These are phyloP conservation scores for Chrysodeixis includens DNA, from an alignment of 2,888 invertebrate species.

Conservation along the genomic window DNA sequence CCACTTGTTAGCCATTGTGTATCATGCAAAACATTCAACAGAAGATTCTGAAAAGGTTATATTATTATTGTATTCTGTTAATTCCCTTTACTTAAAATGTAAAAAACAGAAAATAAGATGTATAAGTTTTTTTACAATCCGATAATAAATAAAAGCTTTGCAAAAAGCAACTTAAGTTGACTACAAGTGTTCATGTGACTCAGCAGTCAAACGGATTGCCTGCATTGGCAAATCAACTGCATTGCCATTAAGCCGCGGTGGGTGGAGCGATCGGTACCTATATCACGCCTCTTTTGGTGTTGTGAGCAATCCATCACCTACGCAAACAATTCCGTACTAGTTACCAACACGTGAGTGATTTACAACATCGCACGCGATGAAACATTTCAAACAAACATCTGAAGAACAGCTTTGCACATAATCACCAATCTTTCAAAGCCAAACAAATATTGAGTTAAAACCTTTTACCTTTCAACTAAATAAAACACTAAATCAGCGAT, in stretches of 20 bases:
- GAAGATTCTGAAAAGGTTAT: too few species aligned
- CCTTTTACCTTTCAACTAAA: constrained; percentile 58
- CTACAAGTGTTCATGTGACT: too few species aligned
- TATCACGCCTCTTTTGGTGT: not conserved
- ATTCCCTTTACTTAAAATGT: too few species aligned
- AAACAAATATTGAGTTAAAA: constrained; percentile 49
- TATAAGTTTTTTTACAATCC: too few species aligned
- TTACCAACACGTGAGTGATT: constrained; percentile 16
- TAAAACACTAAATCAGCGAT: constrained; percentile 60
- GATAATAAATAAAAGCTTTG: too few species aligned
- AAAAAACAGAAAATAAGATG: too few species aligned
- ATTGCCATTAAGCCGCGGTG: not conserved
- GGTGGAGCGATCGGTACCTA: not conserved
- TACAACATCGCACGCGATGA: constrained; percentile 31
- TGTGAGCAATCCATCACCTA: not conserved
- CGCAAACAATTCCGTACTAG: constrained; percentile 18
- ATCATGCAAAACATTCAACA: too few species aligned
- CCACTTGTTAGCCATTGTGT: too few species aligned
- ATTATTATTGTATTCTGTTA: too few species aligned
- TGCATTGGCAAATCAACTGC: not conserved
- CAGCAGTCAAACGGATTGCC: not conserved
- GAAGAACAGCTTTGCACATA: constrained; percentile 36
- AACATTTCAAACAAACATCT: constrained; percentile 47
- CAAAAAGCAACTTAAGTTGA: too few species aligned
- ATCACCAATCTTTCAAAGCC: constrained; percentile 52